Conservation (phyloP, 92 coral and sea anemone genomes). For the Pocillopora grandis region DNA sequence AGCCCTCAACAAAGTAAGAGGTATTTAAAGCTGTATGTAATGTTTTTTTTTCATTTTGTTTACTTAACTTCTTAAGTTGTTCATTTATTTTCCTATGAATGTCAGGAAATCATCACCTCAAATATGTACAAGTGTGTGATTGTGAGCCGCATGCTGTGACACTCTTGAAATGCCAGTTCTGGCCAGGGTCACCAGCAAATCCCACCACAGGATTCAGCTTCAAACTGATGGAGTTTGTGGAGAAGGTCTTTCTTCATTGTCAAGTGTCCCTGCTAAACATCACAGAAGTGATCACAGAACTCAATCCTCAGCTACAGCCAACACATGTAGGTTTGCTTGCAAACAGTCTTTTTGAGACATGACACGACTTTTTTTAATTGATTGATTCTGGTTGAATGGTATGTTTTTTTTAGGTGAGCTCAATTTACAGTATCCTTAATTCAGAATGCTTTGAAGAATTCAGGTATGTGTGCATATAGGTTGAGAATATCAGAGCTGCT, state of each 20-base stretch:
- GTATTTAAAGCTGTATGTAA: not conserved
- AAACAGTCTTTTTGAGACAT: not conserved
- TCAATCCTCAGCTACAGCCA: constrained; percentile 50
- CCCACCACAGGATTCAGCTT: constrained; percentile 45
- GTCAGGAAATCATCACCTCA: constrained; percentile 50
- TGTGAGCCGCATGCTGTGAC: constrained; percentile 51
- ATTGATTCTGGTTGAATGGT: constrained; percentile 17
- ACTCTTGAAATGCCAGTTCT: constrained; percentile 40
- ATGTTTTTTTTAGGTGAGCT: constrained; percentile 49
- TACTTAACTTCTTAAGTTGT: not conserved
- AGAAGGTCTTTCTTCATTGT: constrained; percentile 52
- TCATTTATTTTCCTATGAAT: not conserved
- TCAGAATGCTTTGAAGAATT: constrained; percentile 71
- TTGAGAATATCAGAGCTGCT: constrained; percentile 1
- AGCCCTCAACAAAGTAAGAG: not conserved
- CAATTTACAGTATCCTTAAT: constrained; percentile 65
- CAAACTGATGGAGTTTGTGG: constrained; percentile 49
- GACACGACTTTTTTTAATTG: constrained; percentile 1
- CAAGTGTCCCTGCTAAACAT: constrained; percentile 49
- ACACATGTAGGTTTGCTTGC: constrained; percentile 36
- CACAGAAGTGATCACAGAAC: constrained; percentile 41
- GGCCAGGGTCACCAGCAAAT: constrained; percentile 55
- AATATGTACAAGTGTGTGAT: constrained; percentile 42
- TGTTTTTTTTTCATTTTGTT: not conserved
- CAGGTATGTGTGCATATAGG: constrained; percentile 36